Conservation (phyloP, 2,888 invertebrate species). For the Oligia latruncula region DNA sequence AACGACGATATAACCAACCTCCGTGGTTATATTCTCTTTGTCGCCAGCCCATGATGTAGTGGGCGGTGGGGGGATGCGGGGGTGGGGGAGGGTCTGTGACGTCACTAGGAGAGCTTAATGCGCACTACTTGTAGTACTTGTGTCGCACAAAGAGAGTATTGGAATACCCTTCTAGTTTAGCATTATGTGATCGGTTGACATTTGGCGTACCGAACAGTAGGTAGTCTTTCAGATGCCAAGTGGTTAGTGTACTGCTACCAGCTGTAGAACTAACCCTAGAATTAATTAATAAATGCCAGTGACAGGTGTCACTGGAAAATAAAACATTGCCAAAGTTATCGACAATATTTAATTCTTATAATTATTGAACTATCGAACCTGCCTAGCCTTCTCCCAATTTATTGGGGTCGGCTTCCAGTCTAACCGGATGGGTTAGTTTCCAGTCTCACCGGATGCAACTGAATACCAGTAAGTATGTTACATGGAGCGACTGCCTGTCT, state of each 20-base stretch:
- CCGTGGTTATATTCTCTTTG: background rate
- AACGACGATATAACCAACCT: no score
- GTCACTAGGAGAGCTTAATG: constrained; percentile 43
- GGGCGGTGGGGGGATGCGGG: background rate
- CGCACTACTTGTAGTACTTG: constrained; percentile 33
- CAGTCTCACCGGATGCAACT: no score
- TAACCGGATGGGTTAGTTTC: no score
- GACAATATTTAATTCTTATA: background rate
- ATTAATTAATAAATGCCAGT: no score
- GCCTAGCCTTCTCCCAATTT: no score
- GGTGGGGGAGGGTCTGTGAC: constrained; percentile 4
- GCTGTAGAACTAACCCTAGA: background rate
- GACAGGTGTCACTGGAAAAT: no score
- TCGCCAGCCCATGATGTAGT: background rate
- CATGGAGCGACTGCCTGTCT: no score
- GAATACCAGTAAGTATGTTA: no score
- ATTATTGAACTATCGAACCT: no score
- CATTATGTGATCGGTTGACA: constrained; percentile 7
- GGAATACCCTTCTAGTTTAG: constrained; percentile 17
- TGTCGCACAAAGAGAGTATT: constrained; percentile 30
- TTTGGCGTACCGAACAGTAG: background rate
- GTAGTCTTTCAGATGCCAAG: background rate
- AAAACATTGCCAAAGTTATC: background rate
- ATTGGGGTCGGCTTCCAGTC: no score
- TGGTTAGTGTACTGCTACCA: background rate